A percentile compares a stretch with the other conserved stretches of the same genome.
phyloP scores from a whole-genome alignment of 2,113 vertebrate genomes.

The Heterotis niloticus region DNA sequence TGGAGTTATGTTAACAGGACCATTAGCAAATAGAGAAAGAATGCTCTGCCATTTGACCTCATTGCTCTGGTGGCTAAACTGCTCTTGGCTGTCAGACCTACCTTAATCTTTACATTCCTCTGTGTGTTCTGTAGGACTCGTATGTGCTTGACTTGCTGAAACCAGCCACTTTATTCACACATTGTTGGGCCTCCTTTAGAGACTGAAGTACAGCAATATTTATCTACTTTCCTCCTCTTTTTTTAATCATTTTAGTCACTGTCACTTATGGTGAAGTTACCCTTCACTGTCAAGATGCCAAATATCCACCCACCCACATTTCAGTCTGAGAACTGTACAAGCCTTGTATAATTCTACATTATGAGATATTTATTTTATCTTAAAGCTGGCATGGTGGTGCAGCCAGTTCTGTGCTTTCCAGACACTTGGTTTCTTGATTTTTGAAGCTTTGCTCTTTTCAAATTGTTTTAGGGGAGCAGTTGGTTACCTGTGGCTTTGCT shows the following conservation, averaged over 20 bases:
- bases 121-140: conserved; percentile 23
- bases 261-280: neutral
- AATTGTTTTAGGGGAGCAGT: no score
- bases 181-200: neutral
- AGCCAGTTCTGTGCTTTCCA: no score
- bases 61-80: neutral
- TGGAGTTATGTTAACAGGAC: no score
- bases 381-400: no score
- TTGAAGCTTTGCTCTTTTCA: neutral
- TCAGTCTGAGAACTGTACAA: no score
- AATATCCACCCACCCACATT: no score
- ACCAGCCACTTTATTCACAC: neutral
- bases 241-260: neutral
- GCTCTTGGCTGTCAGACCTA: conserved; percentile 7
- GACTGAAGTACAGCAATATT: neutral
- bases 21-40: no score
- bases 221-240: conserved; percentile 3
- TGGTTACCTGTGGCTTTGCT: no score
- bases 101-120: neutral
- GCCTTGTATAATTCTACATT: no score
- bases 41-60: neutral
- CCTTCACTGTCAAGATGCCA: neutral
- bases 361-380: no score
- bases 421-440: neutral
- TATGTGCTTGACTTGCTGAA: conserved; percentile 43